Evolutionary conservation across 2,888 invertebrate genomes (phyloP), one percentile per base, ranked within the genome.

Genomic region (Pachymerium ferrugineum): DNA sequence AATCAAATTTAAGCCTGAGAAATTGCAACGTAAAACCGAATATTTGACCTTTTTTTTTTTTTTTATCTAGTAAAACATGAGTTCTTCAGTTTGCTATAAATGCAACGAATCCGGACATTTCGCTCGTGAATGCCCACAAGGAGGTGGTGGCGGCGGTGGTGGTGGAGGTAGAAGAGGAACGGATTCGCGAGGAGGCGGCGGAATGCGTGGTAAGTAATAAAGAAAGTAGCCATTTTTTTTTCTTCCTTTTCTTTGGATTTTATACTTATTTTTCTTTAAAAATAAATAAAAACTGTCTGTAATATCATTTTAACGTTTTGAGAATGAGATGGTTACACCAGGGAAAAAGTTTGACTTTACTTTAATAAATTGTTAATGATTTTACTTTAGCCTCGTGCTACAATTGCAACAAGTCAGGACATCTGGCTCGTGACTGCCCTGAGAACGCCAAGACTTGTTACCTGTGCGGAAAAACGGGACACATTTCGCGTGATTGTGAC

Each of bases 101-200:
- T 94, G 94, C 85, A 93, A 92, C 86, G 89, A 92, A 83, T 89
- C 91, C 82, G 96, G 96, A 79, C 96, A 96, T 85, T 92, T 94
- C 84, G 94, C 95, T 82, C 89, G 95, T 79, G 96, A 96, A 84
- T 96, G 97, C 84, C 90, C 91, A 0, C 80, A 80, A 70, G 77
- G 78, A 75, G 75, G 76, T 30, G 76, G 76, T 29, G 76, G 77
- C 31, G 74, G 77, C 22, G 75, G 77, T 47, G 75, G 79, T 29
- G 78, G 80, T 35, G 78, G 79, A 25, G 76, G 79, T 30, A 76
- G 76, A 29, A 76, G 76, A 31, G 73, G 77, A 28, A 75, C 76
- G 62, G 75, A 79, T 29, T 78, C 80, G 35, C 78, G 79, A 29
- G 76, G 79, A 16, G 70, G 70, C 10, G 68, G 68, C 19, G 70